phyloP scores from a whole-genome alignment of 64 coral and sea anemone genomes.

The Exaiptasia diaphana region DNA sequence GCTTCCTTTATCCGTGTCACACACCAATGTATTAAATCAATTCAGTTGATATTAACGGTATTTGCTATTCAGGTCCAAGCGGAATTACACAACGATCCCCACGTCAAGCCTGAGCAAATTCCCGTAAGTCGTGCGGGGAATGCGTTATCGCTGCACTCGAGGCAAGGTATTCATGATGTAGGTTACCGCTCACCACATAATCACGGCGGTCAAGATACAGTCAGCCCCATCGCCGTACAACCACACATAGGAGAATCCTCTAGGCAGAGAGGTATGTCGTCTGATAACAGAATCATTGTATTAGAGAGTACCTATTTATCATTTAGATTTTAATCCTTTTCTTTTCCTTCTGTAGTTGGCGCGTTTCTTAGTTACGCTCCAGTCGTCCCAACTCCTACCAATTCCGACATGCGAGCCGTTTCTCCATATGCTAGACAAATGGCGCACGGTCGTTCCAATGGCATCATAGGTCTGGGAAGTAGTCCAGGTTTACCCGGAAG shows the following conservation, averaged over 20 bases:
- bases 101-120: slow-evolving; percentile 85
- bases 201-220: slow-evolving; percentile 59
- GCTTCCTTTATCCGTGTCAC: too few relatives aligned
- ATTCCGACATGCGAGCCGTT: slow-evolving; percentile 21
- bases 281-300: not conserved
- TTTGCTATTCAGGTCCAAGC: slow-evolving; percentile 83
- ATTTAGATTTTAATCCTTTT: too few relatives aligned
- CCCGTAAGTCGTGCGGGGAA: slow-evolving; percentile 53
- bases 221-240: slow-evolving; percentile 56
- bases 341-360: slow-evolving; percentile 9
- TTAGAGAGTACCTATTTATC: not conserved
- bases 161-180: slow-evolving; percentile 60
- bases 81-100: slow-evolving; percentile 89
- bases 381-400: slow-evolving; percentile 15
- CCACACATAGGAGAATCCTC: not conserved
- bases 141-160: slow-evolving; percentile 33
- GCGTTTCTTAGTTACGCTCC: slow-evolving; percentile 13
- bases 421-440: slow-evolving; percentile 25
- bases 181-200: slow-evolving; percentile 39
- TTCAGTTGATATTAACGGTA: too few relatives aligned
- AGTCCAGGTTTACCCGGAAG: slow-evolving; percentile 12
- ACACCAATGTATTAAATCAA: too few relatives aligned
- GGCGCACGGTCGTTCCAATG: slow-evolving; percentile 16
- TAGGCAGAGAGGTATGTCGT: not conserved
- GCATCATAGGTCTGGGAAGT: slow-evolving; percentile 60